These are phyloP conservation scores for Semnornis frantzii DNA, from an alignment of 2,113 vertebrate genomes.

Conservation along the genomic window DNA sequence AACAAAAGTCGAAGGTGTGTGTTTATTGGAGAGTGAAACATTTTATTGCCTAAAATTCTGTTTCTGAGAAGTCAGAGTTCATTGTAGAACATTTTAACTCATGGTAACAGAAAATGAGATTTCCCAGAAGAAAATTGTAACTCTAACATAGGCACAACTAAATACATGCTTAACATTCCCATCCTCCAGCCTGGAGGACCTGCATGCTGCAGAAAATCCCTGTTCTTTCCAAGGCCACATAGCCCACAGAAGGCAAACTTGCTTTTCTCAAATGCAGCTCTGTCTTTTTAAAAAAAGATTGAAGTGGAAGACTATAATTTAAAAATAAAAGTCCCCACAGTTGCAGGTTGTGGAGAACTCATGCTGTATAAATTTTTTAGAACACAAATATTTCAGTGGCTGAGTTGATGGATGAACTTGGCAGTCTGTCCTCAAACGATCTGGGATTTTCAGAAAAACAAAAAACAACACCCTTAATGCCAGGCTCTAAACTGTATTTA, in stretches of 20 bases:
- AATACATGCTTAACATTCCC: neutral
- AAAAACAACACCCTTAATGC: slow-evolving; percentile 43
- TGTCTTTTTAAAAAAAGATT: neutral
- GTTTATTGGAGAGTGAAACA: neutral
- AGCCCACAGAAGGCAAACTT: neutral
- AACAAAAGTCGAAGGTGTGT: neutral
- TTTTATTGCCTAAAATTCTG: slow-evolving; percentile 43
- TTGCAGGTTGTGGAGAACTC: slow-evolving; percentile 44
- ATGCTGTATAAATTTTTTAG: slow-evolving; percentile 58
- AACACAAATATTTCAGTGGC: slow-evolving; percentile 52
- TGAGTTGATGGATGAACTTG: slow-evolving; percentile 66
- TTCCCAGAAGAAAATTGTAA: neutral
- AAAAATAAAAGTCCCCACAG: slow-evolving; percentile 39
- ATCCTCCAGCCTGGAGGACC: neutral
- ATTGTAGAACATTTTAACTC: neutral
- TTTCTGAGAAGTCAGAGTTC: slow-evolving; percentile 45
- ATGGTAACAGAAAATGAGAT: slow-evolving; percentile 23
- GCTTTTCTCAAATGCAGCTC: neutral
- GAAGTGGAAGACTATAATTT: slow-evolving; percentile 37
- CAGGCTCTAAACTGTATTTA: slow-evolving; percentile 53
- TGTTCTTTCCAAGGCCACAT: neutral
- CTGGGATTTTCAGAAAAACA: slow-evolving; percentile 65
- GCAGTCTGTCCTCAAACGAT: slow-evolving; percentile 60
- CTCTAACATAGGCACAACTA: neutral
- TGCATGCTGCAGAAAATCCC: neutral